phyloP scores from a whole-genome alignment of 2,888 invertebrate species.

The Polylopha cassiicola region DNA sequence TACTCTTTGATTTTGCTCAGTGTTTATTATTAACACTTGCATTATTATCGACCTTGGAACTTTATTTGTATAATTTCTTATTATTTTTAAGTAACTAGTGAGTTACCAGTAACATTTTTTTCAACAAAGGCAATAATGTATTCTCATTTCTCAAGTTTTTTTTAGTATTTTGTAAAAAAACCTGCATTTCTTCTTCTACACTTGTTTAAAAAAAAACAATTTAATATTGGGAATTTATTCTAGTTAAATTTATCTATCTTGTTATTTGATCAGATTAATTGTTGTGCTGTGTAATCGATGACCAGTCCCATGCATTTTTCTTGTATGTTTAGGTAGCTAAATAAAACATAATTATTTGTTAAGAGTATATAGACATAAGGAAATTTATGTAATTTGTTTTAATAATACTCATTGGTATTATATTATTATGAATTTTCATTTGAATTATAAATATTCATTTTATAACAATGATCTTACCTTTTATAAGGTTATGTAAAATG shows the following conservation, averaged over 20 bases:
- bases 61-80: slow-evolving; percentile 5
- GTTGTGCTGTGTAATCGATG: not conserved
- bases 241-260: slow-evolving; percentile 20
- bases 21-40: too few species aligned
- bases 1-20: too few species aligned
- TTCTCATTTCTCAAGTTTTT: not conserved
- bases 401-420: too few species aligned
- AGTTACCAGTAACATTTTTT: slow-evolving; percentile 20
- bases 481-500: slow-evolving; percentile 4
- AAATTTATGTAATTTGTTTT: too few species aligned
- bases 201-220: slow-evolving; percentile 15
- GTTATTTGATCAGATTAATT: slow-evolving; percentile 17
- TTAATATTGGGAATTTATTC: slow-evolving; percentile 23
- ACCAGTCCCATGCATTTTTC: slow-evolving; percentile 8
- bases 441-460: too few species aligned
- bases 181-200: slow-evolving; percentile 12
- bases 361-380: too few species aligned
- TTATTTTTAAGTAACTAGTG: slow-evolving; percentile 12
- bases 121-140: slow-evolving; percentile 8
- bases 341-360: slow-evolving; percentile 5
- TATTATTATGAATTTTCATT: too few species aligned
- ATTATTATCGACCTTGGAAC: too few species aligned
- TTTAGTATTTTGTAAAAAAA: too few species aligned
- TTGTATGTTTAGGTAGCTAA: slow-evolving; percentile 8
- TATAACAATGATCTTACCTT: too few species aligned